Conservation (phyloP, 1,140 invertebrate genomes). For the Araneus ventricosus region DNA sequence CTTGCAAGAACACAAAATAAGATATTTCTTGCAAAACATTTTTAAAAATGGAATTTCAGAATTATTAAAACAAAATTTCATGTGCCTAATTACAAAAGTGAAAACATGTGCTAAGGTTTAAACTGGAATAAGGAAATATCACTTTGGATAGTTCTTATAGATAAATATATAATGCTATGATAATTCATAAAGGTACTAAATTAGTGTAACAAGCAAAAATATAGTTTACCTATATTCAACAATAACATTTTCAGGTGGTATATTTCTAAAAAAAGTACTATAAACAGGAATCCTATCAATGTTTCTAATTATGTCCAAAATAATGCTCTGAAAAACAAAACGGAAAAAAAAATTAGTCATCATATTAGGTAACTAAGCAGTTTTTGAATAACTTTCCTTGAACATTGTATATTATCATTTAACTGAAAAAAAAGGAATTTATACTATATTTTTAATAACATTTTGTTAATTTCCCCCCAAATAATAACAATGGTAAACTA, state of each 20-base stretch:
- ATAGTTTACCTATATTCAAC: constrained; percentile 57
- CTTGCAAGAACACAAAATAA: neutral
- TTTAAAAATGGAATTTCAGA: too few relatives aligned
- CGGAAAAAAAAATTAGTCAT: neutral
- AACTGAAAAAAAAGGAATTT: too few relatives aligned
- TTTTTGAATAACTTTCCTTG: neutral
- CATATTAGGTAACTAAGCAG: neutral
- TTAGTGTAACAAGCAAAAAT: neutral
- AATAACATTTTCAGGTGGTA: constrained; percentile 64
- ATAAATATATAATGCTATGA: neutral
- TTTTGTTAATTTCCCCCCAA: too few relatives aligned
- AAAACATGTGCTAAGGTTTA: too few relatives aligned
- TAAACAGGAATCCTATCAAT: constrained; percentile 19
- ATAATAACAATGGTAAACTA: too few relatives aligned
- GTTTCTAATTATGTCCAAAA: constrained; percentile 50
- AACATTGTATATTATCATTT: too few relatives aligned
- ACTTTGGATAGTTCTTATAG: neutral
- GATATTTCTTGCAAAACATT: neutral
- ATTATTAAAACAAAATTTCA: too few relatives aligned
- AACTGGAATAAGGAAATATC: too few relatives aligned
- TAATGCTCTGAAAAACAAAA: constrained; percentile 11
- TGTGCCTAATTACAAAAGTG: too few relatives aligned
- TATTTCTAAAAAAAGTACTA: constrained; percentile 51
- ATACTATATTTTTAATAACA: too few relatives aligned
- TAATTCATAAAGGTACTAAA: neutral